Evolutionary conservation across 2,797 vertebrate genomes (phyloP), one percentile per base, ranked within the genome.

Genomic region (Enteromius afrohamiltoni): DNA sequence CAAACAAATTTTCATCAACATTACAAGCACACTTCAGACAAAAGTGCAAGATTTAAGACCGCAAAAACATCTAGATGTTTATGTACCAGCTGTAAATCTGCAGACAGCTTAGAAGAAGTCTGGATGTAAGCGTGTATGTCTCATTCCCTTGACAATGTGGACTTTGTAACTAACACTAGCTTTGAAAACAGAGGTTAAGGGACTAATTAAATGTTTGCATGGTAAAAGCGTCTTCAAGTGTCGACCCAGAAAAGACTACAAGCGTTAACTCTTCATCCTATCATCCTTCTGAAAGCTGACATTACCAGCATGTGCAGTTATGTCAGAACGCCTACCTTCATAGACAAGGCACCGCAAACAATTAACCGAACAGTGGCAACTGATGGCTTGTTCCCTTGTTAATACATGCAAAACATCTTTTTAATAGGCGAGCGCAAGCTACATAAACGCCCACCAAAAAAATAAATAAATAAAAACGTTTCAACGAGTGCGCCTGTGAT

Each of bases 401-500:
- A 83, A 83, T 51, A 78, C 75, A 71, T 29, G 40, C 26, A 62
- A 55, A 87, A 80, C 49, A 74, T 60, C 21, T 78, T 69, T 49
- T 86, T 83, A 87, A 84, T 80, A 49, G 70, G 47, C 75, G 51
- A 3, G 29, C 34, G 76, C 69, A 85, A 60, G 58, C 70, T 67
- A 62, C 64, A 64, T 85, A 68, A 84, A 82, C 84, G 19, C 62
- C 69, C 29, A 75, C 23, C 47, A 29, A 45, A 58, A 79, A 58
- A 79, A 68, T 60, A 31, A 80, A 64, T 40, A 62, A 45, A 62
- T n/a, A 31, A 75, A 58, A 64, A 55, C 37, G 23, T 14, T n/a
- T 51, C 79, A 85, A 77, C 64, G 71, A 69, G 13, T 58, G 62
- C 1, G 86, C 26, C 79, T 83, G 86, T 85, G 84, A 88, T 87